A percentile compares a stretch with the other conserved stretches of the same genome.
These are phyloP conservation scores for Zelleria hepariella DNA, from an alignment of 2,888 invertebrate genomes.

Conservation along the genomic window DNA sequence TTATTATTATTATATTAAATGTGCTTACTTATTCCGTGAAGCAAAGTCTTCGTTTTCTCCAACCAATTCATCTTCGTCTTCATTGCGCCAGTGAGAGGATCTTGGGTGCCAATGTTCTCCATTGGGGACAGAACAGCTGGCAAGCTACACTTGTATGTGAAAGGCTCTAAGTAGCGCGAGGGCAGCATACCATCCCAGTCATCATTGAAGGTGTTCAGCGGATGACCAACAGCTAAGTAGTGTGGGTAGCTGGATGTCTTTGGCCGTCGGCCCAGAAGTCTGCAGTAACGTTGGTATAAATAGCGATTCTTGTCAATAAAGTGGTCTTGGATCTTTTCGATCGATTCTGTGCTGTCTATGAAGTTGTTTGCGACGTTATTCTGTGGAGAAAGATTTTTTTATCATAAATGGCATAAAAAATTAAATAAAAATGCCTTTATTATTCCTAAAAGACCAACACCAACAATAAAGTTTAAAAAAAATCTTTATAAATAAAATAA, in stretches of 20 bases:
- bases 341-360: conserved; percentile 37
- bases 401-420: background rate
- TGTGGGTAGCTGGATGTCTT: conserved; percentile 20
- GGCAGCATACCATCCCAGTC: conserved; percentile 52
- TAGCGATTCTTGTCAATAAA: conserved; percentile 29
- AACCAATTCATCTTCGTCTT: conserved; percentile 44
- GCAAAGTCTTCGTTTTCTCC: conserved; percentile 18
- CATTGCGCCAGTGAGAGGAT: conserved; percentile 43
- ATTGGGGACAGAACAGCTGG: conserved; percentile 43
- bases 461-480: no score
- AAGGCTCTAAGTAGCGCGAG: conserved; percentile 43
- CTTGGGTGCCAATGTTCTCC: conserved; percentile 28
- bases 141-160: conserved; percentile 40
- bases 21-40: background rate
- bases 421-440: conserved; percentile 8
- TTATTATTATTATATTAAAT: background rate
- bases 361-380: background rate
- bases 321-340: conserved; percentile 34
- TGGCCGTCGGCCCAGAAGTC: conserved; percentile 28
- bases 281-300: conserved; percentile 31
- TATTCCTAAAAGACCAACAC: no score
- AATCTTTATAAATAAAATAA: no score
- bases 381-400: background rate
- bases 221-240: conserved; percentile 34
- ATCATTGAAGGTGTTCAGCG: conserved; percentile 36